phyloP scores from a whole-genome alignment of 2,797 vertebrate species.

The Phaenicophaeus curvirostris region DNA sequence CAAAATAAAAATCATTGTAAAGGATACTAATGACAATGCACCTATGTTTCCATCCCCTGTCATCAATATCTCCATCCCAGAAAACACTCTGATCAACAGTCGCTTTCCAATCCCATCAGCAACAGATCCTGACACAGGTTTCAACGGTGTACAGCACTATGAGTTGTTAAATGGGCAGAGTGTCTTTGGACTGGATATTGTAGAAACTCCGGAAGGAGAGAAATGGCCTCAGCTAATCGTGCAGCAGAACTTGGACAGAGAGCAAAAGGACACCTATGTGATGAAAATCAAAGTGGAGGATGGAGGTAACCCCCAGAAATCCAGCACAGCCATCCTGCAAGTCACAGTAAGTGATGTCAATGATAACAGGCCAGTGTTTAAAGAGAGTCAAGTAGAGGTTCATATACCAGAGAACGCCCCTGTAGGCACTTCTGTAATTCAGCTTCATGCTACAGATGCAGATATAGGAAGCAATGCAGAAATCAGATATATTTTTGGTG shows the following conservation, averaged over 20 bases:
- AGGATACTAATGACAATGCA: constrained; percentile 98
- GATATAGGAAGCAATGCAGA: constrained; percentile 97
- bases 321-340: constrained; percentile 98
- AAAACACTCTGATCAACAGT: constrained; percentile 98
- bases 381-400: constrained; percentile 95
- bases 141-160: constrained; percentile 97
- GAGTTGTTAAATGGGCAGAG: constrained; percentile 96
- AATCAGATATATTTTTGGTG: constrained; percentile 95
- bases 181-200: constrained; percentile 97
- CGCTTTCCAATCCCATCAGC: constrained; percentile 98
- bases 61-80: constrained; percentile 99
- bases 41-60: constrained; percentile 99
- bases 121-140: constrained; percentile 97
- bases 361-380: constrained; percentile 96
- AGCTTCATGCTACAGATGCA: constrained; percentile 96
- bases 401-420: constrained; percentile 96
- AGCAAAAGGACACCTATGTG: constrained; percentile 98
- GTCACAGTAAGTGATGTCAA: constrained; percentile 98
- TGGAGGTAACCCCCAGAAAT: constrained; percentile 95
- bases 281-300: constrained; percentile 99
- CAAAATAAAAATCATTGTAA: constrained; percentile 98
- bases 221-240: constrained; percentile 99
- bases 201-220: constrained; percentile 98
- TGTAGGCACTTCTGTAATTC: constrained; percentile 93
- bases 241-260: constrained; percentile 97